Evolutionary conservation across 1,140 invertebrate species (phyloP), one percentile per base, ranked within the genome.

Genomic region (Euura saliciscinereae): DNA sequence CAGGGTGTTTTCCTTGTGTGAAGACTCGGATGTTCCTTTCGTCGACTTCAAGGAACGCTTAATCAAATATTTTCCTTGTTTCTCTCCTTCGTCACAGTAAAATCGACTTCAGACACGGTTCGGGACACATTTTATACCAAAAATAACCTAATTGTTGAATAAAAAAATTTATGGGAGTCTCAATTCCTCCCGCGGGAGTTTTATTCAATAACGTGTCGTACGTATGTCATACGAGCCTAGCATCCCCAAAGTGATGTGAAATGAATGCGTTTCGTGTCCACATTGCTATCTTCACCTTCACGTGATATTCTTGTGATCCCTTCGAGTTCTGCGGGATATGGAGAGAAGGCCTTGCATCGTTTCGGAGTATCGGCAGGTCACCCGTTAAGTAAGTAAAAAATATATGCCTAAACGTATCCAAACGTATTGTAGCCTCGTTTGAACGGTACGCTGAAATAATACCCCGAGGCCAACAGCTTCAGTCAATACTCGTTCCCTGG

Each of bases 361-460:
- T 28, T 28, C 28, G 28, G 51, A 59, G 51, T 59, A 6, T 4
- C 6, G 6, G 10, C 13, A 11, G 51, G 5, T 59, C 51, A 59
- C 51, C 51, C 51, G 51, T 59, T 59, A 59, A 8, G 51, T 59
- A 5, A n/a, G 8, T 8, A 59, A 3, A 59, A 59, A 59, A 59
- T 59, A 59, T 59, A 59, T n/a, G 3, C 10, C 3, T 28, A 28
- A 28, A 28, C 28, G 28, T 28, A 28, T 1, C 28, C 28, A 28
- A 28, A 28, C 28, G 28, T 28, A 28, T 28, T 28, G 28, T 28
- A 28, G 28, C 28, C 51, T 59, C 13, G 51, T 59, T 59, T 8
- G 13, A 59, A 59, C 51, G 51, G 51, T 59, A 59, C 51, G 51
- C 51, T 59, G 51, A 59, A 59, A 59, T 59, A 59, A 59, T 59